Conservation (phyloP, 2,888 invertebrate species). For the Eupithecia exiguata region DNA sequence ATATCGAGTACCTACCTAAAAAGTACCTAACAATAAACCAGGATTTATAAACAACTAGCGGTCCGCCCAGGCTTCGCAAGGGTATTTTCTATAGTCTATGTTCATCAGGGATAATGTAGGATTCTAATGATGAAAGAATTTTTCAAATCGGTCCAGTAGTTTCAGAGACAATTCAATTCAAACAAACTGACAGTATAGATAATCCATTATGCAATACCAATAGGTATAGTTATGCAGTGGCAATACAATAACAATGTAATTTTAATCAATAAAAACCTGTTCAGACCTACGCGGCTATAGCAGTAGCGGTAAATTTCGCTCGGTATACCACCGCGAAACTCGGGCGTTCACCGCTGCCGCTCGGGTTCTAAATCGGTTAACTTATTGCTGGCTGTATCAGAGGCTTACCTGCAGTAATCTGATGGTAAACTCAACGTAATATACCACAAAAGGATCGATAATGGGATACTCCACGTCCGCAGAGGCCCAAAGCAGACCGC, state of each 20-base stretch:
- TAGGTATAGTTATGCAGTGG: no score
- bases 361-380: neutral
- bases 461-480: constrained; percentile 90
- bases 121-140: no score
- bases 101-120: no score
- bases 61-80: no score
- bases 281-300: neutral
- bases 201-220: neutral
- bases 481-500: constrained; percentile 91
- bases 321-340: no score
- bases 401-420: constrained; percentile 84
- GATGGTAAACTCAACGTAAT: constrained; percentile 85
- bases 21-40: neutral
- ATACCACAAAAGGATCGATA: constrained; percentile 88
- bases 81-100: no score
- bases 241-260: neutral
- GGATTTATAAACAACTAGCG: no score
- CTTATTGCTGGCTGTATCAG: neutral
- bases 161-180: no score
- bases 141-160: no score
- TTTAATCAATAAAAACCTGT: neutral
- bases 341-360: neutral
- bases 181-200: no score
- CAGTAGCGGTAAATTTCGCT: neutral
- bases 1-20: no score